phyloP scores from a whole-genome alignment of 2,888 invertebrate species.

The Gastracanthus pulcherrimus region DNA sequence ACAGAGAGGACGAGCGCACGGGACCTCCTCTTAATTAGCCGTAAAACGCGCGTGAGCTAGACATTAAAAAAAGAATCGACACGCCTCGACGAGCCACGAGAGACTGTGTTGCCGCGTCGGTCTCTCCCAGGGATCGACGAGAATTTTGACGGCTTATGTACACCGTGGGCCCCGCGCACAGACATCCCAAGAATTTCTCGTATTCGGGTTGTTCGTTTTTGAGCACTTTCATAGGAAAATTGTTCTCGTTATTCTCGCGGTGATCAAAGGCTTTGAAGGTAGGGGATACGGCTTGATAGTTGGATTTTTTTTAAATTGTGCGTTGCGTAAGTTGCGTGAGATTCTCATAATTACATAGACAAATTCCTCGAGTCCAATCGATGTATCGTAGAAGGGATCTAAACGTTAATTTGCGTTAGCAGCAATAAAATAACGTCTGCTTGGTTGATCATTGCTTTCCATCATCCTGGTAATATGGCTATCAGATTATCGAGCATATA shows the following conservation, averaged over 20 bases:
- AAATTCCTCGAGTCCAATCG: not conserved
- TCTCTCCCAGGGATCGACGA: not conserved
- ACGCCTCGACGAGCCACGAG: not conserved
- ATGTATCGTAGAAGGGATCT: not conserved
- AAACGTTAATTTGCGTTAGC: not conserved
- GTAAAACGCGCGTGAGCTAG: slow-evolving; percentile 26
- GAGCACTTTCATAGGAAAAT: not conserved
- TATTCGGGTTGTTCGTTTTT: too few species aligned
- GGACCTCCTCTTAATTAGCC: slow-evolving; percentile 27
- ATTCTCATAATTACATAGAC: not conserved
- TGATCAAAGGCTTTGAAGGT: not conserved
- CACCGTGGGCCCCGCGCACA: too few species aligned
- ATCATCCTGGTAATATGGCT: not conserved
- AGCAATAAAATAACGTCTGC: not conserved
- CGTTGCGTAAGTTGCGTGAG: not conserved
- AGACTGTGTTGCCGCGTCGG: not conserved
- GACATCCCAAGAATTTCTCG: not conserved
- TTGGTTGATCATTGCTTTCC: not conserved
- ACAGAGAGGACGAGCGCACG: not conserved
- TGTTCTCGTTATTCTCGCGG: not conserved
- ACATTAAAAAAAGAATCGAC: slow-evolving; percentile 22
- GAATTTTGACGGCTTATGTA: slow-evolving; percentile 17
- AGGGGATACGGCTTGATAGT: not conserved
- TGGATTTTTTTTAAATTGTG: not conserved
- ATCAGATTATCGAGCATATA: not conserved